Conservation (phyloP, 2,113 vertebrate species). For the Picathartes gymnocephalus region DNA sequence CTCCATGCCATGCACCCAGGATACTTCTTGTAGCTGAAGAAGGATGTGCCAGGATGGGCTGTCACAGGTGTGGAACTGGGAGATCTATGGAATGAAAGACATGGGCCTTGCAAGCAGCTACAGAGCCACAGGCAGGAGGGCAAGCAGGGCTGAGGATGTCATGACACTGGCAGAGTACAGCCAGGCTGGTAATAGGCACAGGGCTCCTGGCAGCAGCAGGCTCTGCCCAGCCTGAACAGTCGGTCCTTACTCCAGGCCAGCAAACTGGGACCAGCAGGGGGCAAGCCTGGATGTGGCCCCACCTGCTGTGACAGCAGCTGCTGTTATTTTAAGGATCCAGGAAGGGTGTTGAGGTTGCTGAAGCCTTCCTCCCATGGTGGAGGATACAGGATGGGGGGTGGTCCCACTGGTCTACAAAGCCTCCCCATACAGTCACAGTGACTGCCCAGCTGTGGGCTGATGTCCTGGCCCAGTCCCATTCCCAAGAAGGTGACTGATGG, state of each 20-base stretch:
- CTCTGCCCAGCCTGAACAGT: background rate
- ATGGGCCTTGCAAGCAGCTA: background rate
- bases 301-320: background rate
- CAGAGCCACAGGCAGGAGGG: background rate
- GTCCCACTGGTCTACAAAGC: background rate
- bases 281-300: background rate
- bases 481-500: background rate
- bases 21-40: background rate
- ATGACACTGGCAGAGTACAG: background rate
- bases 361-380: background rate
- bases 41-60: background rate
- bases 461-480: background rate
- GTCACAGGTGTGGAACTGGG: background rate
- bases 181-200: background rate
- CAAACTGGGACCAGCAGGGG: background rate
- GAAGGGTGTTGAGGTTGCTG: background rate
- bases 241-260: background rate
- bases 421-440: background rate
- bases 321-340: background rate
- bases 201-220: background rate
- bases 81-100: background rate
- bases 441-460: background rate
- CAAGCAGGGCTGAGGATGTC: background rate
- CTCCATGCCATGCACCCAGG: fast-evolving
- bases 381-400: background rate